Base-by-base conservation (phyloP, 2,113 vertebrate species). In the Etheostoma cragini region DNA sequence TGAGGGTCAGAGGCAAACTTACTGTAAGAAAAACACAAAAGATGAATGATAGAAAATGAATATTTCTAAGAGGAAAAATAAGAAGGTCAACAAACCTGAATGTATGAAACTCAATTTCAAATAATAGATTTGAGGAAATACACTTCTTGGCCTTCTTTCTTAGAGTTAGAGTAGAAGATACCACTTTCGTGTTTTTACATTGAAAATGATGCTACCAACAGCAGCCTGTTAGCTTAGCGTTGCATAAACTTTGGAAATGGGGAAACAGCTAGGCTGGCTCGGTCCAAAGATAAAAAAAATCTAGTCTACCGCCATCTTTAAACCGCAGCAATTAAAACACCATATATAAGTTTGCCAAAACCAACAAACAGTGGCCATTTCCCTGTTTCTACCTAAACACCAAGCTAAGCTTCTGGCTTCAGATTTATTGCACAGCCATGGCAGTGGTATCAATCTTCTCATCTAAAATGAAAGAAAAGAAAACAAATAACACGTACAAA, bases 1-100 rank as follows among this genome's bases (percentile, higher is more conserved):
- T 83, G 69, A 89, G 91, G 95, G 90, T 92, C 73, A 93, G 83
- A 89, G 81, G 88, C 92, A 94, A 94, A 94, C 61, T 73, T 47
- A 47, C 16, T 56, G 57, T 58, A 68, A n/a, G 54, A 66, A 46
- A 33, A 79, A 26, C 17, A 64, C 45, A 49, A 50, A 52, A 92
- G 86, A 89, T 85, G 84, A 79, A 89, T 83, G 72, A 88, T 65
- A 89, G 90, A 24, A 63, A 64, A 72, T 24, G 30, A n/a, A 76
- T 46, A 74, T 56, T 72, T 76, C 5, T 2, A 3, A 33, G 3
- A 47, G 56, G 38, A 56, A 74, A 66, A 62, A 45, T 58, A 45
- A 46, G 42, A 45, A 10, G 1, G 54, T 45, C 33, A 76, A 77
- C n/a, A 52, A 22, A 70, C 13, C 24, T 17, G 22, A 63, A n/a